Percentiles rank a stretch among this genome's conserved stretches.
These are phyloP conservation scores for Hemichromis elongatus DNA, from an alignment of 2,113 vertebrate genomes.

Conservation along the genomic window DNA sequence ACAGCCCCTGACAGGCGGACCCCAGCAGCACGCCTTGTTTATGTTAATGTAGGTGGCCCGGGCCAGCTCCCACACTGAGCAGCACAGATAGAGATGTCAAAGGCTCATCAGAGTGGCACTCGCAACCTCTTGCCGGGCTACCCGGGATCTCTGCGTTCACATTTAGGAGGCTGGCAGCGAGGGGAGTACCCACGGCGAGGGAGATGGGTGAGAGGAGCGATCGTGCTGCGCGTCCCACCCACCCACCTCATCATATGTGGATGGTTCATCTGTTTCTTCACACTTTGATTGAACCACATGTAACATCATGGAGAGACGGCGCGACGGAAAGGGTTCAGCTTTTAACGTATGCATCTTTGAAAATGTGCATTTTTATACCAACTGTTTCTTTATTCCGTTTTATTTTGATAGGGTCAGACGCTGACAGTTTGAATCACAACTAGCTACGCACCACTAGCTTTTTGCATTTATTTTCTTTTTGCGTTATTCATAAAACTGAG, in stretches of 20 bases:
- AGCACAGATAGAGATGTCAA: slow-evolving; percentile 55
- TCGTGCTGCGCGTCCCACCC: background rate
- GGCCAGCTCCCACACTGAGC: slow-evolving; percentile 54
- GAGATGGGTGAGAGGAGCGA: background rate
- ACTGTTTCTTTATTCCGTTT: background rate
- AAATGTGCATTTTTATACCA: slow-evolving; percentile 1
- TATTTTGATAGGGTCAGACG: background rate
- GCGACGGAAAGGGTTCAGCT: background rate
- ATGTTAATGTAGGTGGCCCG: slow-evolving; percentile 59
- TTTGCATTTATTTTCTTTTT: background rate
- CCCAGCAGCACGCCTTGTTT: slow-evolving; percentile 60
- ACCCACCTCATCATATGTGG: slow-evolving; percentile 1
- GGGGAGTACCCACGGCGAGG: background rate
- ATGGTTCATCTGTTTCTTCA: background rate
- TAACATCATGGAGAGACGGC: background rate
- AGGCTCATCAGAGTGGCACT: slow-evolving; percentile 38
- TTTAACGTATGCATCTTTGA: slow-evolving; percentile 10
- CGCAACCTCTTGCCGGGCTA: slow-evolving; percentile 8
- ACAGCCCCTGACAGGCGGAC: slow-evolving; percentile 64
- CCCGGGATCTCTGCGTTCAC: background rate
- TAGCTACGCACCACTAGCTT: background rate
- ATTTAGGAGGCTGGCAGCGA: background rate
- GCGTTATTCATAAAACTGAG: background rate
- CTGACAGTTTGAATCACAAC: slow-evolving; percentile 18
- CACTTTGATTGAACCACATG: background rate